Percentiles rank a stretch among this genome's conserved stretches.
Evolutionary conservation across 2,888 invertebrate species (phyloP).

Genomic region (Microctonus brassicae): DNA sequence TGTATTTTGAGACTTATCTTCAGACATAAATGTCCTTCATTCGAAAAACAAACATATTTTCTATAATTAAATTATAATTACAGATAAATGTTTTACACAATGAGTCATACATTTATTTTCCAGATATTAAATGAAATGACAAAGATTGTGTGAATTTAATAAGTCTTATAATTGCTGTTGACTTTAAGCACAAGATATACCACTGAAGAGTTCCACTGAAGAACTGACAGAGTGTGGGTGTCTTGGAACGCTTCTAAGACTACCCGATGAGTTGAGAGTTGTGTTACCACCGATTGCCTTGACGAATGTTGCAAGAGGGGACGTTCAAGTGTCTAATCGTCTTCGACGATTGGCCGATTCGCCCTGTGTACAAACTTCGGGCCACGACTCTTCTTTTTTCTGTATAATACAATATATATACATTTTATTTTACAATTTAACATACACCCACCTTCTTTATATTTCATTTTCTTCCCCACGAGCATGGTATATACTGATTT

Average conservation of each 20-base stretch:
- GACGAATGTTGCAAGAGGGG: slow-evolving; percentile 55
- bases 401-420: too few species aligned
- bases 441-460: slow-evolving; percentile 20
- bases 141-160: not conserved
- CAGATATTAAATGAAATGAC: not conserved
- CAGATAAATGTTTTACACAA: not conserved
- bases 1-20: not conserved
- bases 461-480: slow-evolving; percentile 5
- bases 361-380: not conserved
- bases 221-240: slow-evolving; percentile 64
- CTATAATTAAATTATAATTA: not conserved
- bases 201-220: slow-evolving; percentile 53
- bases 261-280: slow-evolving; percentile 41
- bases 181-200: slow-evolving; percentile 47
- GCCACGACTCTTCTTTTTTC: slow-evolving; percentile 24
- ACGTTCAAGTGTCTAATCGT: slow-evolving; percentile 47
- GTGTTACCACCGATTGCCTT: slow-evolving; percentile 34
- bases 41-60: not conserved
- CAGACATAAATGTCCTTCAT: not conserved
- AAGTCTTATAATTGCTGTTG: not conserved
- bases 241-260: slow-evolving; percentile 55
- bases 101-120: not conserved
- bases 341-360: slow-evolving; percentile 27
- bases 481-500: too few species aligned
- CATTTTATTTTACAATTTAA: too few species aligned